Conservation (phyloP, 2,797 vertebrate species). For the Sebastes hopkinsi region DNA sequence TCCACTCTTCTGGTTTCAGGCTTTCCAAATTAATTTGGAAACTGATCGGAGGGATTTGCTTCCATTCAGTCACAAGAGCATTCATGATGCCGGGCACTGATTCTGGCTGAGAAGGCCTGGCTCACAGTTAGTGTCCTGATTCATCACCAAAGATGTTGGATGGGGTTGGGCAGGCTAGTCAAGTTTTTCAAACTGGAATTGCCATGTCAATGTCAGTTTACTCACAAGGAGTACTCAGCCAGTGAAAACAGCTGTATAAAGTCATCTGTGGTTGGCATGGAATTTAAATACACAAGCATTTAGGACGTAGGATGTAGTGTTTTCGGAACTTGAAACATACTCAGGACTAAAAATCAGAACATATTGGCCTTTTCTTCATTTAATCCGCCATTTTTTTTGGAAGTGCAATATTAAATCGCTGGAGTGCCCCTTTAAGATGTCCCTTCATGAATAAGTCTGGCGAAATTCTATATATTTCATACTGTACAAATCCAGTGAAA, state of each 20-base stretch:
- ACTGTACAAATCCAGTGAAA: not conserved
- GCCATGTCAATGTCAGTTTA: not conserved
- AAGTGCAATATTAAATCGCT: too few relatives aligned
- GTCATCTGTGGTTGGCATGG: not conserved
- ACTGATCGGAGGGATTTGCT: not conserved
- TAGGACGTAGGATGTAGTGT: not conserved
- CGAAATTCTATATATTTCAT: not conserved
- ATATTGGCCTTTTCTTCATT: not conserved
- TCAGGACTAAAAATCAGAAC: not conserved
- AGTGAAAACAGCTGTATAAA: not conserved
- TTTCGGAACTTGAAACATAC: not conserved
- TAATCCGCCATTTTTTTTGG: not conserved
- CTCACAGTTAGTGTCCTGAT: constrained; percentile 2
- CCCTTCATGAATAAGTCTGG: not conserved
- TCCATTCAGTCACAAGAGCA: not conserved
- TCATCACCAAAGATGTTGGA: constrained; percentile 8
- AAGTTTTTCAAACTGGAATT: not conserved
- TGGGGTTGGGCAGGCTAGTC: not conserved
- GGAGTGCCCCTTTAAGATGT: not conserved
- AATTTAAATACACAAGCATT: not conserved
- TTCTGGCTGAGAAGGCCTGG: not conserved
- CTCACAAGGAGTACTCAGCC: not conserved
- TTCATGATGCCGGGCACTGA: not conserved
- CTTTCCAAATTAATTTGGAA: not conserved
- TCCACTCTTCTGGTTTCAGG: not conserved